phyloP scores from a whole-genome alignment of 2,888 invertebrate species.

The Leptopterna dolabrata region DNA sequence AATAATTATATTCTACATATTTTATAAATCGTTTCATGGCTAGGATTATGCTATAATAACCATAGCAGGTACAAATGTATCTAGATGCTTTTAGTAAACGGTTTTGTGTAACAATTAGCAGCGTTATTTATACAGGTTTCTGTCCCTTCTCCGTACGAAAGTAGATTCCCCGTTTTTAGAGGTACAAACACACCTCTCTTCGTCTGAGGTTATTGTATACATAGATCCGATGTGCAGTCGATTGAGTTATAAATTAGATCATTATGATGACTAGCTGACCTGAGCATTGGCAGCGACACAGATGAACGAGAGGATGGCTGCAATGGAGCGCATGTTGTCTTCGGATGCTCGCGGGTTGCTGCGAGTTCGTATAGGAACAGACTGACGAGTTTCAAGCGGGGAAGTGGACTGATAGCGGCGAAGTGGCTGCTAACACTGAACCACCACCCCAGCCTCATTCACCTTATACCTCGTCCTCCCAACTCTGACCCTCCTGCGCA shows the following conservation, averaged over 20 bases:
- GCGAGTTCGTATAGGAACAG: not conserved
- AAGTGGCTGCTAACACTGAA: not conserved
- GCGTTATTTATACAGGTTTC: too few relatives aligned
- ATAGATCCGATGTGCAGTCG: too few relatives aligned
- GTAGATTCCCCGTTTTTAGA: too few relatives aligned
- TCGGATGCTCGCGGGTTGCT: not conserved
- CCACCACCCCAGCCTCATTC: conserved; percentile 2
- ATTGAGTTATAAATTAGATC: not conserved
- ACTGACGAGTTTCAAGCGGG: not conserved
- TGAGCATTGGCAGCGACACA: conserved; percentile 41
- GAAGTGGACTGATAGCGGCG: not conserved
- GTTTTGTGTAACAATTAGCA: too few relatives aligned
- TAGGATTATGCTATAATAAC: too few relatives aligned
- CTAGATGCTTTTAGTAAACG: too few relatives aligned
- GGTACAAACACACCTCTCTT: too few relatives aligned
- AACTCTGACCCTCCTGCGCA: not conserved
- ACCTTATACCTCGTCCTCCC: conserved; percentile 24
- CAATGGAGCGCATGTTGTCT: conserved; percentile 13
- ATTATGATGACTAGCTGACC: not conserved
- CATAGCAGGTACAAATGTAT: too few relatives aligned
- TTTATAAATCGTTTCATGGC: too few relatives aligned
- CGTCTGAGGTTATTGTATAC: too few relatives aligned
- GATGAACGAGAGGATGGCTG: conserved; percentile 14
- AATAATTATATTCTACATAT: too few relatives aligned
- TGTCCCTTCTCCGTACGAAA: too few relatives aligned